Evolutionary conservation across 2,797 vertebrate species (phyloP).

Genomic region (Darevskia mixta): DNA sequence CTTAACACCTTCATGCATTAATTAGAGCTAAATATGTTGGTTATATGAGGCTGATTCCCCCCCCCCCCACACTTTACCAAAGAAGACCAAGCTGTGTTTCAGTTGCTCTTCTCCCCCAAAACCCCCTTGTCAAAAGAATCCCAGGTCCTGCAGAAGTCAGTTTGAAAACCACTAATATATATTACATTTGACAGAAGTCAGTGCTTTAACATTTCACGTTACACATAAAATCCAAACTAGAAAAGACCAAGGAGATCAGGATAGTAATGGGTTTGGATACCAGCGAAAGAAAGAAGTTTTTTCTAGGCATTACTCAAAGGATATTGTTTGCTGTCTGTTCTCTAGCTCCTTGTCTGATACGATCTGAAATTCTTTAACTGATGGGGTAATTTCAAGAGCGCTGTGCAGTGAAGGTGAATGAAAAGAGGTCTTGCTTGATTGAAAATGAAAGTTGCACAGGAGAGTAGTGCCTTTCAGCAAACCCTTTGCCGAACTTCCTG

Average conservation of each 20-base stretch:
- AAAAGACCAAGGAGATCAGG: background rate
- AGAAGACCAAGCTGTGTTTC: background rate
- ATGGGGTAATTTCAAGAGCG: too few species aligned
- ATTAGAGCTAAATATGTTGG: too few species aligned
- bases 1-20: too few species aligned
- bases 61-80: background rate
- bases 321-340: background rate
- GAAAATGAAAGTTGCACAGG: too few species aligned
- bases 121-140: background rate
- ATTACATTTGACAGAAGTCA: background rate
- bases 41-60: too few species aligned
- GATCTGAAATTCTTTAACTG: too few species aligned
- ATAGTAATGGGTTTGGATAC: background rate
- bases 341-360: background rate
- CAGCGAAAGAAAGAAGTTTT: background rate
- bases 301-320: background rate
- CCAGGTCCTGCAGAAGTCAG: background rate
- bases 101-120: background rate
- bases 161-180: background rate
- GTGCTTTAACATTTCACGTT: background rate
- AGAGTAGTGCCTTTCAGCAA: too few species aligned
- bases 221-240: background rate
- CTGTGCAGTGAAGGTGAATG: too few species aligned
- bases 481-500: too few species aligned
- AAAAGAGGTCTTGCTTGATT: too few species aligned